These are phyloP conservation scores for Caretta caretta DNA, from an alignment of 2,113 vertebrate genomes.

Conservation along the genomic window DNA sequence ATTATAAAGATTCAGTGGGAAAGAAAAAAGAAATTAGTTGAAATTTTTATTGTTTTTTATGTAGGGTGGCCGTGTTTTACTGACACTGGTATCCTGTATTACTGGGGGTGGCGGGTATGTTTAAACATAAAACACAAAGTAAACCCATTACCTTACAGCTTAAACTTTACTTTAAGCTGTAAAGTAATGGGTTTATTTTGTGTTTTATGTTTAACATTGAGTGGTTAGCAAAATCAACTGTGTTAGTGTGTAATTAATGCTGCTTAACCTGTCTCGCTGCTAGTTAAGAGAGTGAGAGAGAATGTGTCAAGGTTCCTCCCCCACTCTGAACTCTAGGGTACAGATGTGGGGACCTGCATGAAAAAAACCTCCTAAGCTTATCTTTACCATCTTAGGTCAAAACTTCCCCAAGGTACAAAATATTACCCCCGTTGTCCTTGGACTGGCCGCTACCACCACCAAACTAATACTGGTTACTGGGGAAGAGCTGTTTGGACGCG, in stretches of 20 bases:
- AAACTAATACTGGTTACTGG: too few species aligned
- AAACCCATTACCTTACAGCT: too few species aligned
- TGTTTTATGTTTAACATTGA: not conserved
- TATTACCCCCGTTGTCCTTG: too few species aligned
- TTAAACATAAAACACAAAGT: too few species aligned
- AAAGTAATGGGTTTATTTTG: not conserved
- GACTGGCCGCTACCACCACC: too few species aligned
- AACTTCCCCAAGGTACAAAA: too few species aligned
- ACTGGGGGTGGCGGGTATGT: not conserved
- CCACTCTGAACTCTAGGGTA: too few species aligned
- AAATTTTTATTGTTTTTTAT: not conserved
- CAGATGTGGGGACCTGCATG: too few species aligned
- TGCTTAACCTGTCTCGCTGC: not conserved
- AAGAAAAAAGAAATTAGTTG: not conserved
- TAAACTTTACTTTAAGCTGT: conserved; percentile 8
- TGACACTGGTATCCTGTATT: not conserved
- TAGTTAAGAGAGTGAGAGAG: not conserved
- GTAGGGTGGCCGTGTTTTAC: not conserved
- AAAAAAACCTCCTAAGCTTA: too few species aligned
- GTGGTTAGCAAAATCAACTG: not conserved
- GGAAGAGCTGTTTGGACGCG: too few species aligned
- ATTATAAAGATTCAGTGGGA: not conserved
- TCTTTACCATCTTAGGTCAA: too few species aligned
- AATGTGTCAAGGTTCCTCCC: too few species aligned
- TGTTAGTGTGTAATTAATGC: not conserved